Conservation (phyloP, 2,888 invertebrate genomes). For the Drosophila conformis region DNA sequence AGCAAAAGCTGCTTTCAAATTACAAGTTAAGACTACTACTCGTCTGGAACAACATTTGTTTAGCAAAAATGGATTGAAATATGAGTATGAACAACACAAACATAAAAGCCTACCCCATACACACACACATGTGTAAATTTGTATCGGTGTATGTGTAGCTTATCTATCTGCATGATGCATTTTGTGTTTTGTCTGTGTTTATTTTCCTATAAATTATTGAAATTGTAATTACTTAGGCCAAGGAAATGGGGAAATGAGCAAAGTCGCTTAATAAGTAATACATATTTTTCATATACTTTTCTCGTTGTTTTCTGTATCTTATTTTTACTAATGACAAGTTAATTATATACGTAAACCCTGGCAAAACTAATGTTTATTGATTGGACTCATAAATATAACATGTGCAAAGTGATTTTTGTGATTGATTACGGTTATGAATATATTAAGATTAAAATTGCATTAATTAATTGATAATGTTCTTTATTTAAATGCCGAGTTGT, state of each 20-base stretch:
- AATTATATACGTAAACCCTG: slow-evolving; percentile 65
- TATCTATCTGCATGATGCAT: slow-evolving; percentile 33
- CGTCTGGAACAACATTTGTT: slow-evolving; percentile 62
- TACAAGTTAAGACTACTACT: slow-evolving; percentile 37
- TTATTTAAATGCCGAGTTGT: slow-evolving; percentile 18
- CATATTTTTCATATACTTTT: slow-evolving; percentile 23
- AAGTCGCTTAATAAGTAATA: slow-evolving; percentile 32
- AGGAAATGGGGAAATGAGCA: slow-evolving; percentile 30
- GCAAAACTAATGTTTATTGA: slow-evolving; percentile 24
- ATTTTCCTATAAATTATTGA: slow-evolving; percentile 75
- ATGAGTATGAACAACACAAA: slow-evolving; percentile 26
- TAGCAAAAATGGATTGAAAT: slow-evolving; percentile 69
- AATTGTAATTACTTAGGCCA: slow-evolving; percentile 74
- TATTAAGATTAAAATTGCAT: slow-evolving; percentile 34
- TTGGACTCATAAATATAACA: slow-evolving; percentile 6
- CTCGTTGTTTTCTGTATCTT: neutral
- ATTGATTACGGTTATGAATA: slow-evolving; percentile 46
- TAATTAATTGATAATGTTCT: slow-evolving; percentile 56
- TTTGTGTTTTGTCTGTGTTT: slow-evolving; percentile 43
- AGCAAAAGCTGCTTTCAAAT: slow-evolving; percentile 51
- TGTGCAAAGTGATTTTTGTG: slow-evolving; percentile 19
- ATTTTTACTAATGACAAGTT: slow-evolving; percentile 62
- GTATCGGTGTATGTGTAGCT: slow-evolving; percentile 34
- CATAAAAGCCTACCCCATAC: slow-evolving; percentile 12
- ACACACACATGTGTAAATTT: slow-evolving; percentile 6